Conservation (phyloP, 2,888 invertebrate species). For the Axea sp. region DNA sequence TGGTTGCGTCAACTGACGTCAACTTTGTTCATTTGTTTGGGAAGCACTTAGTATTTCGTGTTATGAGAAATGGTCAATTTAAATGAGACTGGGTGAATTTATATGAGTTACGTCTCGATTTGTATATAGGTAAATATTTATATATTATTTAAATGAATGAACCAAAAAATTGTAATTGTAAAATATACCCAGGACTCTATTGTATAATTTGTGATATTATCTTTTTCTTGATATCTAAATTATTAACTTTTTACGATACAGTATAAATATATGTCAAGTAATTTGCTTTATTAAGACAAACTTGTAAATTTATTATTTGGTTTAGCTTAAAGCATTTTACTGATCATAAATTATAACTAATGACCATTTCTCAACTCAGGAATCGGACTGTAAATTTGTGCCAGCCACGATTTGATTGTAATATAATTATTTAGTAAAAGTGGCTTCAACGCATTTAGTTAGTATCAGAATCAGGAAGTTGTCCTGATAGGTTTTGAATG, state of each 20-base stretch:
- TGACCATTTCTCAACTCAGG: constrained; percentile 56
- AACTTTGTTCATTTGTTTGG: constrained; percentile 1
- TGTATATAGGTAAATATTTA: constrained; percentile 45
- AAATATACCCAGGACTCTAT: constrained; percentile 4
- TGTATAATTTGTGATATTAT: constrained; percentile 13
- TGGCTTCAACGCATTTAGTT: constrained; percentile 44
- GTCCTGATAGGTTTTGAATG: constrained; percentile 27
- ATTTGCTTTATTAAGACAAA: constrained; percentile 24
- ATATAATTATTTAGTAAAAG: constrained; percentile 38
- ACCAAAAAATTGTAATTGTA: constrained; percentile 16
- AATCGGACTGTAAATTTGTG: constrained; percentile 54
- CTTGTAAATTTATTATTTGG: no score
- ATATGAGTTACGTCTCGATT: constrained; percentile 5
- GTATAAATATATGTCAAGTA: constrained; percentile 20
- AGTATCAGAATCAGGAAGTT: constrained; percentile 32
- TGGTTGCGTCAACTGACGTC: no score
- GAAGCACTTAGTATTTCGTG: constrained; percentile 16
- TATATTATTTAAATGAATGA: constrained; percentile 29
- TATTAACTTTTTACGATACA: neutral
- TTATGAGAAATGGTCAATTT: constrained; percentile 43
- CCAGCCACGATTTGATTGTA: constrained; percentile 53
- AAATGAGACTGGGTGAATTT: constrained; percentile 8
- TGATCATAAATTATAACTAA: neutral
- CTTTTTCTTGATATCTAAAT: constrained; percentile 2
- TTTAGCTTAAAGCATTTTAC: constrained; percentile 39